phyloP scores from a whole-genome alignment of 2,113 vertebrate genomes.

The Pseudopodoces humilis region DNA sequence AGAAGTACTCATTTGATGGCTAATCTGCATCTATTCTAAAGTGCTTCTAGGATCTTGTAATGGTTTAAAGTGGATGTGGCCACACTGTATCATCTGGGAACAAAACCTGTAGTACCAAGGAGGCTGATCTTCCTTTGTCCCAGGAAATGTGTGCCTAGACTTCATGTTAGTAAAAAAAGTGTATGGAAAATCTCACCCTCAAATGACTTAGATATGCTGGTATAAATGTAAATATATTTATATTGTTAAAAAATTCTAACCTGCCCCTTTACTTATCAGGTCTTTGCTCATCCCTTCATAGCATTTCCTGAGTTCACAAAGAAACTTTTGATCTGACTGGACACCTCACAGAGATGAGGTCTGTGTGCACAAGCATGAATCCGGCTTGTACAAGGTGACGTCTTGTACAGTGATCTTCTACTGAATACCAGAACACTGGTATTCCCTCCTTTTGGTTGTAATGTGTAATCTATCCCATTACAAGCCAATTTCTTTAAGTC shows the following conservation, averaged over 20 bases:
- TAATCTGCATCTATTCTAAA: neutral
- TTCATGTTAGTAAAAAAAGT: neutral
- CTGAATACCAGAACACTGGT: neutral
- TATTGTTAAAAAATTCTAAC: neutral
- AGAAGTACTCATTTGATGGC: neutral
- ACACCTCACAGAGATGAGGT: neutral
- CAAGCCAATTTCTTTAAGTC: neutral
- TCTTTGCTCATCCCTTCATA: neutral
- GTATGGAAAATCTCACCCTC: neutral
- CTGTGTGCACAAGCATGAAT: neutral
- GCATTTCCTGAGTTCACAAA: neutral
- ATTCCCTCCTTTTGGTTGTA: constrained; percentile 30
- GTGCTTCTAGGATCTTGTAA: neutral
- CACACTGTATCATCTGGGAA: neutral
- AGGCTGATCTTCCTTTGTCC: neutral
- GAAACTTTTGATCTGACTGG: neutral
- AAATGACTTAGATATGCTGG: neutral
- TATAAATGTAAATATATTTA: neutral
- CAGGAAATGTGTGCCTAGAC: neutral
- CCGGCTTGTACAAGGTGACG: neutral
- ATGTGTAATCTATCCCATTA: constrained; percentile 32
- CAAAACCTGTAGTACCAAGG: neutral
- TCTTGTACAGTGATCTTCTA: neutral
- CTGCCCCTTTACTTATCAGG: neutral
- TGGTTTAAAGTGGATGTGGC: neutral